Conservation (phyloP, 2,888 invertebrate genomes). For the Rhingia rostrata region DNA sequence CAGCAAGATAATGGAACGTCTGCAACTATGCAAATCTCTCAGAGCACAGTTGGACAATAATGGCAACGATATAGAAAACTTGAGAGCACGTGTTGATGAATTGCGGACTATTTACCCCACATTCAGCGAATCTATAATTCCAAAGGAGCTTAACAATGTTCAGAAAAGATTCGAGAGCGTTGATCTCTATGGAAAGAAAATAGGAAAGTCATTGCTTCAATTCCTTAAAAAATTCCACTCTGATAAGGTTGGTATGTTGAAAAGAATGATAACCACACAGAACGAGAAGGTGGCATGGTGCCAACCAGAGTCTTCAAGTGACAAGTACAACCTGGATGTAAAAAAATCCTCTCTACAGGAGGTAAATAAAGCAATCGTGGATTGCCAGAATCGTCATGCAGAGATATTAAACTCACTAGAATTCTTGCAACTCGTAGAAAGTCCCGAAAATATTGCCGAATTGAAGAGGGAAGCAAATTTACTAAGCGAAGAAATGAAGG, state of each 20-base stretch:
- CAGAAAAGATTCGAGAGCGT: constrained; percentile 93
- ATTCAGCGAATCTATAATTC: constrained; percentile 89
- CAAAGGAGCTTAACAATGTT: constrained; percentile 92
- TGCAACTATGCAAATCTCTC: constrained; percentile 89
- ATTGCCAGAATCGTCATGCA: constrained; percentile 87
- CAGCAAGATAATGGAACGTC: constrained; percentile 90
- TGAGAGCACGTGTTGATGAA: constrained; percentile 88
- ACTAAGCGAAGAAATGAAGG: constrained; percentile 88
- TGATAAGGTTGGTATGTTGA: constrained; percentile 91
- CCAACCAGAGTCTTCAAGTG: constrained; percentile 93
- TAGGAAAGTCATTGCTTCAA: constrained; percentile 89
- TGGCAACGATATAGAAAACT: constrained; percentile 87
- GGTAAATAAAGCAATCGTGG: constrained; percentile 88
- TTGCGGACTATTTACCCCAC: constrained; percentile 90
- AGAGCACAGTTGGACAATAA: constrained; percentile 88
- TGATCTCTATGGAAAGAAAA: constrained; percentile 90
- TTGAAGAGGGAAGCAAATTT: constrained; percentile 88
- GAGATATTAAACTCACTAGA: constrained; percentile 89
- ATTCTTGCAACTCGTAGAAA: constrained; percentile 89
- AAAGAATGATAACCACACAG: constrained; percentile 90
- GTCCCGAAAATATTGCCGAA: constrained; percentile 87
- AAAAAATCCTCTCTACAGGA: constrained; percentile 92
- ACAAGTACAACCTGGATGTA: constrained; percentile 95
- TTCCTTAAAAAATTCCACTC: constrained; percentile 94
- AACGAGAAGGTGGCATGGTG: constrained; percentile 97